These are phyloP conservation scores for Aphis gossypii DNA, from an alignment of 1,140 invertebrate genomes.

Conservation along the genomic window DNA sequence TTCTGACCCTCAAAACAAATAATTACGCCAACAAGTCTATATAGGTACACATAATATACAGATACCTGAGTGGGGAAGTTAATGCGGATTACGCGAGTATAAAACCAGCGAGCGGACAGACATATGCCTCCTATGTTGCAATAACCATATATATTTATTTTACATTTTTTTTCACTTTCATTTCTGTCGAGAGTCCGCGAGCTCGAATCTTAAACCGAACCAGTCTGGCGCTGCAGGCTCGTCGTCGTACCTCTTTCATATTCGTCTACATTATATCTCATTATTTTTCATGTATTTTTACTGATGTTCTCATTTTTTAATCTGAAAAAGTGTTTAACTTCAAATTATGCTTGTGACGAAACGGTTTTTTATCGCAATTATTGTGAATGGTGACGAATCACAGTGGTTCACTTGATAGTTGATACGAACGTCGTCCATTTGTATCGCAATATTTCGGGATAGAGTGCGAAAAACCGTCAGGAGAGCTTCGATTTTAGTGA, in stretches of 20 bases:
- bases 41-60: not conserved
- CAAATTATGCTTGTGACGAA: conserved; percentile 3
- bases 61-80: conserved; percentile 9
- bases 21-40: conserved; percentile 14
- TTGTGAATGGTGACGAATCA: conserved; percentile 21
- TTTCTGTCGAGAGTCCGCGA: conserved; percentile 53
- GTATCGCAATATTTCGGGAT: too few relatives aligned
- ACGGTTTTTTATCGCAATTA: not conserved
- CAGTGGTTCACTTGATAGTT: conserved; percentile 21
- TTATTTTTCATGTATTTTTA: not conserved
- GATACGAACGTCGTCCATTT: not conserved
- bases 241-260: conserved; percentile 23
- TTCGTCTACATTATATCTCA: not conserved
- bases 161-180: conserved; percentile 56
- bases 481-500: not conserved
- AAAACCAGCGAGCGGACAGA: conserved; percentile 45
- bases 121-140: conserved; percentile 52
- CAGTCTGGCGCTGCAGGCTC: conserved; percentile 51
- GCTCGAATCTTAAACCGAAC: conserved; percentile 23
- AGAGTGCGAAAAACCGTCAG: not conserved
- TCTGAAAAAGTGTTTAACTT: not conserved
- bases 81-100: conserved; percentile 55
- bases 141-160: conserved; percentile 55
- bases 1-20: conserved; percentile 51
- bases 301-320: not conserved